Base-by-base conservation (phyloP, 2,797 vertebrate species). In the Petrocephalus sullivani region DNA sequence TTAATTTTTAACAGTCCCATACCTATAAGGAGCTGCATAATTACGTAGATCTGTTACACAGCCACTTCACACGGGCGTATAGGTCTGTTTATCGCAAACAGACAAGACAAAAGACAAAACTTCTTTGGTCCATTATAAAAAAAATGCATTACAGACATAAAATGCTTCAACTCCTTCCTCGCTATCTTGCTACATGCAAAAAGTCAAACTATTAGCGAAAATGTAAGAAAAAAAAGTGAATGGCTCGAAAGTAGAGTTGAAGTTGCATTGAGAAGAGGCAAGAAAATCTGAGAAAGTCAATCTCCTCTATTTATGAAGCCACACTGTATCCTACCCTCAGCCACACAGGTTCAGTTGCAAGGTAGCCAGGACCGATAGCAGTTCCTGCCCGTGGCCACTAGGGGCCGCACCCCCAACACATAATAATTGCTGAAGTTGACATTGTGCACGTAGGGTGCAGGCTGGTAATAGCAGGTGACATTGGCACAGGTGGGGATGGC, bases 381-480 rank as follows among this genome's bases (percentile, higher is more conserved):
- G 92, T 95, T 96, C 89, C 93, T 95, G 92, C 95, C 96, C 82
- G 67, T 6, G 23, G 96, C 92, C 94, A 96, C 95, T 2, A 97
- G 95, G n/a, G 93, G 96, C 91, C 98, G 97, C 92, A 99, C 95
- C 0, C 97, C 97, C 85, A 98, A 96, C 87, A 99, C 96, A 0
- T 98, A 99, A 93, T 98, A 99, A 93, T 97, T 98, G 87, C 96
- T 96, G 92, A 98, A 96, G 91, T 98, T 98, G 7, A 98, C 94
- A 53, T 98, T 96, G 3, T 96, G 95, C 19, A 97, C 95, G 0
- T 97, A 97, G 0, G 97, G 96, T 0, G 97, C 97, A 0, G 97
- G 97, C 94, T 97, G 97, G 94, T 98, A 98, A 92, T 96, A 96
- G 93, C 98, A 99, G 82, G 98, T 98, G 91, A 98, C 95, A 0